Evolutionary conservation across 2,888 invertebrate genomes (phyloP).

Genomic region (Craniophora ligustri): DNA sequence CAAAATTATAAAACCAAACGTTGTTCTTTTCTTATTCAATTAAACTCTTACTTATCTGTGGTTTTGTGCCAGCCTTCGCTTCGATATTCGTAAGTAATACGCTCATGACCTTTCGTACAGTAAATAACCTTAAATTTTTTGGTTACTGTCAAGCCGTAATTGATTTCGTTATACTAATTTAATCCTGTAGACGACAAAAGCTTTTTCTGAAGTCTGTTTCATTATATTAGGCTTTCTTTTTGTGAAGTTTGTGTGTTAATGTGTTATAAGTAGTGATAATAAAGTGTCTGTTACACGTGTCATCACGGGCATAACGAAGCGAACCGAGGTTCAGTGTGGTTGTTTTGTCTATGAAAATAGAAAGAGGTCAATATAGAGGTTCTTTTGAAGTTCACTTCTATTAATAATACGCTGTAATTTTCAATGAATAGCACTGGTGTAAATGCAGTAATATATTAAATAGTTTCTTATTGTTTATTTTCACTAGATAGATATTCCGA

Average conservation of each 20-base stretch:
- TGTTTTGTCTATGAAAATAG: slow-evolving; percentile 20
- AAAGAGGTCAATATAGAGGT: slow-evolving; percentile 4
- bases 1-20: slow-evolving; percentile 29
- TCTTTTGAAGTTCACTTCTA: neutral
- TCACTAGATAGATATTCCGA: too few relatives aligned
- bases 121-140: slow-evolving; percentile 52
- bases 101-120: slow-evolving; percentile 24
- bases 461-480: too few relatives aligned
- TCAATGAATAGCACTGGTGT: neutral
- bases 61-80: slow-evolving; percentile 26
- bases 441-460: too few relatives aligned
- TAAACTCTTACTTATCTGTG: slow-evolving; percentile 34
- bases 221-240: slow-evolving; percentile 16
- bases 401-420: neutral
- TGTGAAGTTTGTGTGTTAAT: slow-evolving; percentile 18
- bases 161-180: slow-evolving; percentile 53
- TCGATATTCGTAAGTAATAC: slow-evolving; percentile 47
- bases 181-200: slow-evolving; percentile 32
- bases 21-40: slow-evolving; percentile 31
- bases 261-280: slow-evolving; percentile 2
- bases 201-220: slow-evolving; percentile 25
- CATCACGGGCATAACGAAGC: slow-evolving; percentile 21
- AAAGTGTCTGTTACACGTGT: slow-evolving; percentile 29
- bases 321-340: slow-evolving; percentile 8
- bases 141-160: slow-evolving; percentile 46